Evolutionary conservation across 2,113 vertebrate species (phyloP), one percentile per base, ranked within the genome.

Genomic region (Cromileptes altivelis): DNA sequence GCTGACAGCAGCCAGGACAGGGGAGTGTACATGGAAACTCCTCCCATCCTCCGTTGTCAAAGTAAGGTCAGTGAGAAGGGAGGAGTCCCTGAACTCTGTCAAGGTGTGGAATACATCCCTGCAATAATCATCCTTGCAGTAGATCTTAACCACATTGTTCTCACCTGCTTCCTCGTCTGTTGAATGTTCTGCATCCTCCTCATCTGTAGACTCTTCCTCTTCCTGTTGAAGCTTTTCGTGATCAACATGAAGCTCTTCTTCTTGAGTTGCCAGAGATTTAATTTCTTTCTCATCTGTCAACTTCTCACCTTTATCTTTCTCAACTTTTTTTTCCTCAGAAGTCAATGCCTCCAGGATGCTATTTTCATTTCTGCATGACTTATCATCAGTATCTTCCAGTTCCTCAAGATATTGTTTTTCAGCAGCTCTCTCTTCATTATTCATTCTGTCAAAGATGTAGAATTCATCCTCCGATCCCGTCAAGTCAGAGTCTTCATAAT

Each of bases 1-100:
- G 85, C 96, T 96, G 50, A 96, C 75, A 0, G 96, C 94, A 0
- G 96, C 96, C 72, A 97, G 25, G 76, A 97, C 93, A 0, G 84
- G 77, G 2, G 91, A 86, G 58, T 97, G 97, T 4, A 92, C 92
- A 0, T 70, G 72, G 1, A 95, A 88, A 0, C 25, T 61, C 11
- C 1, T 69, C 9, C 92, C 92, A 5, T 58, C 89, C 0, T 81
- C 64, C 76, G 94, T 56, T 71, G 53, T 93, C 90, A 96, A 25
- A 50, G 70, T 82, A 6, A 96, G 90, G 23, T 97, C 96, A 18
- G 95, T 92, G 52, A 97, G 82, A 63, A 95, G 60, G 2, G 25
- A 80, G 0, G 85, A 87, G 21, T 90, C 89, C 74, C 91, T 93
- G 82, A 96, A 94, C 77, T 92, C 72, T 14, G 50, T 86, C 3